Evolutionary conservation across 2,113 vertebrate genomes (phyloP).

Genomic region (Anser cygnoides): DNA sequence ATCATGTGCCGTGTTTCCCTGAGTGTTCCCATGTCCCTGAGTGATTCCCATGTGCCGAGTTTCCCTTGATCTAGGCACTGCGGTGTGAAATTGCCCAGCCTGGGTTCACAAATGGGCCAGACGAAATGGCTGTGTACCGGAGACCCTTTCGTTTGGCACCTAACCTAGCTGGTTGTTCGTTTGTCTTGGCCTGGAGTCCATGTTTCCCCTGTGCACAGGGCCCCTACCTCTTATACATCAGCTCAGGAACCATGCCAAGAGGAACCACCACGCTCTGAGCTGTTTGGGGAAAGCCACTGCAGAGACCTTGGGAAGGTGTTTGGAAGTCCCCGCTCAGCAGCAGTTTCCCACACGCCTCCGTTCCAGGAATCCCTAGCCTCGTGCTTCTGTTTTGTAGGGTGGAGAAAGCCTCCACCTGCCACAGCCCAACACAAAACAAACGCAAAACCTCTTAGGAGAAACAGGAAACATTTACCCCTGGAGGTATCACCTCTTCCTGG

Average conservation of each 20-base stretch:
- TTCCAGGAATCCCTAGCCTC: neutral
- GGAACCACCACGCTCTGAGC: neutral
- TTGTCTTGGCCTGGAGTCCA: neutral
- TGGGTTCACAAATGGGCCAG: neutral
- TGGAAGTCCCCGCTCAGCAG: neutral
- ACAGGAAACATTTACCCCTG: neutral
- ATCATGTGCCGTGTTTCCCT: neutral
- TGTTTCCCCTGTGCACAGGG: neutral
- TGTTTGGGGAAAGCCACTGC: neutral
- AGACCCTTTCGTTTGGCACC: neutral
- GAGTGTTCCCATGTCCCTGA: neutral
- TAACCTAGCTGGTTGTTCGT: neutral
- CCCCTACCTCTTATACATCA: accelerated
- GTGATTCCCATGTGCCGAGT: too few relatives aligned
- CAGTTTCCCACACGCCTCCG: neutral
- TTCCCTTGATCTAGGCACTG: neutral
- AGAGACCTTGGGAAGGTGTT: neutral
- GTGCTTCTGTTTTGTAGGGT: neutral
- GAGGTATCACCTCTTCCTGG: neutral
- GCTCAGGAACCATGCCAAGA: neutral
- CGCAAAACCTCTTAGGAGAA: neutral
- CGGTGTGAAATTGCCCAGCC: neutral
- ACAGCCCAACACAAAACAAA: neutral
- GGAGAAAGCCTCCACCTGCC: neutral
- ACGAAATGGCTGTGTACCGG: neutral